Evolutionary conservation across 1,140 invertebrate genomes (phyloP).

Genomic region (Lordiphosa collinella): DNA sequence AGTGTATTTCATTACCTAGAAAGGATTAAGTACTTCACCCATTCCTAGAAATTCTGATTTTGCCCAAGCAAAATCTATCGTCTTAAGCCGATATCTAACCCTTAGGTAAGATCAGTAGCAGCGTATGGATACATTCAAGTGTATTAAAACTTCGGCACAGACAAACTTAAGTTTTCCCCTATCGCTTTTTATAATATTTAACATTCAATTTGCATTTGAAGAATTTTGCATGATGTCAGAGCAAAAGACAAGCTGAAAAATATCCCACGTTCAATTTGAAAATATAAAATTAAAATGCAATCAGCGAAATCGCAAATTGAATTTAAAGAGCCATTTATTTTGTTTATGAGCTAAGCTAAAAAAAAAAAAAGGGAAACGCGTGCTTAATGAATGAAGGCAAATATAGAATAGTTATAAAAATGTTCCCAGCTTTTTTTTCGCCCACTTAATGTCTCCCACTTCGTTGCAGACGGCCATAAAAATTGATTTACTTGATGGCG

Average conservation of each 20-base stretch:
- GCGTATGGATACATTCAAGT: background rate
- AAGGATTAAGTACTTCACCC: no score
- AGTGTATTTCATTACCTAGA: no score
- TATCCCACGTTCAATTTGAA: conserved; percentile 36
- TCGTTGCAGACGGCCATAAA: conserved; percentile 47
- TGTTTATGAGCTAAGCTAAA: conserved; percentile 12
- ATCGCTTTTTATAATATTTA: conserved; percentile 20
- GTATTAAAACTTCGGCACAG: background rate
- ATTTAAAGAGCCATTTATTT: conserved; percentile 47
- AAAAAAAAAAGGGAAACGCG: conserved; percentile 4
- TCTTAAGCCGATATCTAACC: no score
- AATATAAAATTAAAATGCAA: conserved; percentile 63
- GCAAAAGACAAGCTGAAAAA: background rate
- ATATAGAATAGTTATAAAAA: conserved; percentile 1
- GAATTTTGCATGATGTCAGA: conserved; percentile 44
- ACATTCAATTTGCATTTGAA: conserved; percentile 45
- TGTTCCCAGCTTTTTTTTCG: conserved; percentile 21
- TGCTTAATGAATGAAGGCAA: conserved; percentile 15
- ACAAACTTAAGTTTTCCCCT: background rate
- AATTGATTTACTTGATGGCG: conserved; percentile 56
- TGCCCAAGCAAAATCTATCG: no score
- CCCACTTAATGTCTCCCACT: conserved; percentile 17
- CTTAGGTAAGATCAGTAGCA: no score
- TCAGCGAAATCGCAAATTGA: conserved; percentile 33
- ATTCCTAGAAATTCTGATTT: no score